Evolutionary conservation across 2,888 invertebrate species (phyloP).

Genomic region (Alcis repandata): DNA sequence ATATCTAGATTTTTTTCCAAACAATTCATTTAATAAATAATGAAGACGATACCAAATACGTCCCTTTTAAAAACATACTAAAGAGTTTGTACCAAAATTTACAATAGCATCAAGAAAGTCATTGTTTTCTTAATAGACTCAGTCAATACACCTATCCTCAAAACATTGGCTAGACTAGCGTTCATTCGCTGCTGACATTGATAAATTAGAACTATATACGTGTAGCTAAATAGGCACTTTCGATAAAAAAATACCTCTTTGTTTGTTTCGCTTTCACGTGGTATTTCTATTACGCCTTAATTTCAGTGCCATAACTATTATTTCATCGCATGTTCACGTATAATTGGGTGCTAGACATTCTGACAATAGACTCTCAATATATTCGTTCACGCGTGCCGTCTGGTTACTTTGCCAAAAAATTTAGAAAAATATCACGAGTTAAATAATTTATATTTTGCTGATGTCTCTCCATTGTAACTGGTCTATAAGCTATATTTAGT

Average conservation of each 20-base stretch:
- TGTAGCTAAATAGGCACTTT: not conserved
- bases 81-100: too few species aligned
- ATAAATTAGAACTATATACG: not conserved
- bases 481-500: constrained; percentile 6
- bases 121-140: not conserved
- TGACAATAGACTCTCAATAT: constrained; percentile 31
- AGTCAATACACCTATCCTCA: not conserved
- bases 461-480: constrained; percentile 42
- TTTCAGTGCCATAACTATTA: constrained; percentile 18
- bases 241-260: not conserved
- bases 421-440: constrained; percentile 51
- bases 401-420: constrained; percentile 66
- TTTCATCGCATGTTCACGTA: constrained; percentile 3
- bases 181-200: not conserved
- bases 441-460: constrained; percentile 46
- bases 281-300: constrained; percentile 11
- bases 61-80: too few species aligned
- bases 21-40: too few species aligned
- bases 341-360: constrained; percentile 15
- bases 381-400: constrained; percentile 57
- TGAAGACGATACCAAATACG: too few species aligned
- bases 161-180: not conserved
- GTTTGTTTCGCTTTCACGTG: constrained; percentile 12
- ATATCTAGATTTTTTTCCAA: too few species aligned
- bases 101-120: too few species aligned